Percentiles rank a stretch among this genome's conserved stretches.
These are phyloP conservation scores for Dromiciops gliroides DNA, from an alignment of 2,113 vertebrate genomes.

Conservation along the genomic window DNA sequence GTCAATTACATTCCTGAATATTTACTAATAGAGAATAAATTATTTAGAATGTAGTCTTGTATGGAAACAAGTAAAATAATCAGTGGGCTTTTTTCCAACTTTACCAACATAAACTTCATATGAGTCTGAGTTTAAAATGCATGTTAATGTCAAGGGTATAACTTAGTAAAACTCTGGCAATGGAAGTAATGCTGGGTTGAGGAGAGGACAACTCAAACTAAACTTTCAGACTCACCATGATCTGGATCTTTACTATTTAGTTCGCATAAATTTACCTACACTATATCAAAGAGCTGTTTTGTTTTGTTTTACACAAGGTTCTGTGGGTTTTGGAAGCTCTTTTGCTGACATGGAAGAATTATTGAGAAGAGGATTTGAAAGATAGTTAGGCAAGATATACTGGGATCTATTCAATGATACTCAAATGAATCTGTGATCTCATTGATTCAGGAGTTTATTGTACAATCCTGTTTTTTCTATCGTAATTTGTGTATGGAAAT, in stretches of 20 bases:
- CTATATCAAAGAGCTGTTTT: neutral
- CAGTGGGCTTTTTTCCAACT: neutral
- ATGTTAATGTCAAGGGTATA: neutral
- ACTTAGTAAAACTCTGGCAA: neutral
- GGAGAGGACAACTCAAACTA: neutral
- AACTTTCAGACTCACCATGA: neutral
- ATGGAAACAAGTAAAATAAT: constrained; percentile 33
- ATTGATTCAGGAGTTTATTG: neutral
- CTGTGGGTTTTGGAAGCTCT: neutral
- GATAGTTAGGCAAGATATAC: neutral
- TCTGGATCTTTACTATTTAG: constrained; percentile 35
- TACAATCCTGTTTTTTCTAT: neutral
- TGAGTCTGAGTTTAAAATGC: neutral
- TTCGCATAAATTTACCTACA: neutral
- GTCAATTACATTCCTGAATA: neutral
- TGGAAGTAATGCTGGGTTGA: neutral
- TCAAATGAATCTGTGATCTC: neutral
- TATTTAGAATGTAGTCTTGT: constrained; percentile 3
- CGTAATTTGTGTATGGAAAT: neutral
- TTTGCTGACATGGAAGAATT: neutral
- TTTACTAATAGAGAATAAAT: constrained; percentile 14
- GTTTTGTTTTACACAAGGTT: neutral
- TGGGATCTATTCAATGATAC: neutral
- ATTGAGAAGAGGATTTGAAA: neutral
- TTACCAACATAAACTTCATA: constrained; percentile 6